A percentile compares a stretch with the other conserved stretches of the same genome.
These are phyloP conservation scores for Oreortyx pictus DNA, from an alignment of 2,797 vertebrate genomes.

Conservation along the genomic window DNA sequence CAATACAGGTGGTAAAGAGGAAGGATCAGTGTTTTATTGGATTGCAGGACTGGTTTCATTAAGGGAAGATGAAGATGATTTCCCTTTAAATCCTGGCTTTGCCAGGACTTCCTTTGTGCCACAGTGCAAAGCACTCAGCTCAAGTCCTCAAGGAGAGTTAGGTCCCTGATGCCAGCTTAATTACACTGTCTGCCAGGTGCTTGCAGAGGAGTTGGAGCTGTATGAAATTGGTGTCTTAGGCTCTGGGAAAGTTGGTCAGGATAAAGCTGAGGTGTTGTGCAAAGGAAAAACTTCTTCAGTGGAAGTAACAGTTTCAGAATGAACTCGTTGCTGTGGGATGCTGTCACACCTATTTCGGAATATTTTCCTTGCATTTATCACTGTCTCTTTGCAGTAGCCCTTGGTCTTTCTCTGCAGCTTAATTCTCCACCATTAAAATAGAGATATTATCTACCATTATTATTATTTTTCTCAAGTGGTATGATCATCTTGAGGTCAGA, in stretches of 20 bases:
- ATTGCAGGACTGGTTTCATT: slow-evolving; percentile 37
- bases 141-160: background rate
- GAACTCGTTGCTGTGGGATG: background rate
- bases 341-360: background rate
- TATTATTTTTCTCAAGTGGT: background rate
- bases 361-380: accelerated
- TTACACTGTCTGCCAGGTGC: background rate
- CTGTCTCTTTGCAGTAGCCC: background rate
- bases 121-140: background rate
- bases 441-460: accelerated
- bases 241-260: background rate
- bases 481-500: background rate
- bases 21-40: slow-evolving; percentile 44
- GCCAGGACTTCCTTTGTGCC: slow-evolving; percentile 8
- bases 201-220: background rate
- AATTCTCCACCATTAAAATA: background rate
- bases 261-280: background rate
- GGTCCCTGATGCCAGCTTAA: background rate
- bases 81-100: slow-evolving; percentile 23
- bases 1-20: background rate
- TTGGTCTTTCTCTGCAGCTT: background rate
- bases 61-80: slow-evolving; percentile 31
- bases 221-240: background rate
- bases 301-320: background rate
- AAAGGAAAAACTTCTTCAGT: background rate